Percentiles rank a stretch among this genome's conserved stretches.
These are phyloP conservation scores for Latrodectus geometricus DNA, from an alignment of 1,140 invertebrate species.

Conservation along the genomic window DNA sequence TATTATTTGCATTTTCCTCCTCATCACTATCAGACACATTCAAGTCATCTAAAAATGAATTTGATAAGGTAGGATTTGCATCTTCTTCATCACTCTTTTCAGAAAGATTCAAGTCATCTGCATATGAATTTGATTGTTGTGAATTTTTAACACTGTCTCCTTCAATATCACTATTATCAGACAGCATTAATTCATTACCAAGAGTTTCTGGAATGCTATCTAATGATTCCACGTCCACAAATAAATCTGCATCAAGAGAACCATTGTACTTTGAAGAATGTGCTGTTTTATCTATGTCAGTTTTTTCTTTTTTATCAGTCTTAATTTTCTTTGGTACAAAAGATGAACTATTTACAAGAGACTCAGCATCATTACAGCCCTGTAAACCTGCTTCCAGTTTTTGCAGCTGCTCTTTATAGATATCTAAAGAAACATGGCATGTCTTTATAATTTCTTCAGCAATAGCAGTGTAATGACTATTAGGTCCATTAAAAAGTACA, in stretches of 20 bases:
- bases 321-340: conserved; percentile 2
- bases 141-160: background rate
- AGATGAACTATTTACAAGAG: background rate
- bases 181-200: background rate
- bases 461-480: conserved; percentile 85
- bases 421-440: conserved; percentile 45
- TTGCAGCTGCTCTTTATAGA: conserved; percentile 86
- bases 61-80: background rate
- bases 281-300: background rate
- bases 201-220: background rate
- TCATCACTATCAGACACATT: background rate
- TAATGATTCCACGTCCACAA: conserved; percentile 47
- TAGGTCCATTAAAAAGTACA: conserved; percentile 87
- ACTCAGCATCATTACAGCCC: background rate
- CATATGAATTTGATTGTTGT: background rate
- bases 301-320: background rate
- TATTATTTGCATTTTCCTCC: background rate
- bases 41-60: conserved; percentile 17
- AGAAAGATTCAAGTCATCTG: background rate
- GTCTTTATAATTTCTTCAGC: conserved; percentile 80
- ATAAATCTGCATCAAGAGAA: conserved; percentile 8
- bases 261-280: conserved; percentile 19
- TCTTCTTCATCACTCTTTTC: conserved; percentile 8
- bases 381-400: conserved; percentile 86
- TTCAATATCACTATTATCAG: conserved; percentile 13